A percentile compares a stretch with the other conserved stretches of the same genome.
These are phyloP conservation scores for Cylas formicarius DNA, from an alignment of 1,140 invertebrate genomes.

Conservation along the genomic window DNA sequence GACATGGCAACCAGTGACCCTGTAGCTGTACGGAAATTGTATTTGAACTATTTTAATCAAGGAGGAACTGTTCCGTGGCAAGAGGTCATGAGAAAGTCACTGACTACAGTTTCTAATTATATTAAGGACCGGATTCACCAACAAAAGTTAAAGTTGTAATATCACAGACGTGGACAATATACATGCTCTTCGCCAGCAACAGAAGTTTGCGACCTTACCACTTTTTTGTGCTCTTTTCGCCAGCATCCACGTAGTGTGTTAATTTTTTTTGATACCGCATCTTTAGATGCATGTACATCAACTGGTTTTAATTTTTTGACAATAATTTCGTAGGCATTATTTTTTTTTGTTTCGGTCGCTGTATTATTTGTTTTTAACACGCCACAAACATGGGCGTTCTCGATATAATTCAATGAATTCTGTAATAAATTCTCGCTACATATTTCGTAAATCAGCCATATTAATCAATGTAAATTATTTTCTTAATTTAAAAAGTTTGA, in stretches of 20 bases:
- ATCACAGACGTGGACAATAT: slow-evolving; percentile 37
- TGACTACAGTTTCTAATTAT: too few relatives aligned
- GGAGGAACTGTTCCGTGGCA: slow-evolving; percentile 3
- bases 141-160: slow-evolving; percentile 18
- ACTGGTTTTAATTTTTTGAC: slow-evolving; percentile 30
- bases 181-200: slow-evolving; percentile 26
- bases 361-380: slow-evolving; percentile 33
- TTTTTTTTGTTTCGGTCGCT: slow-evolving; percentile 28
- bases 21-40: not conserved
- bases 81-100: too few relatives aligned
- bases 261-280: slow-evolving; percentile 37
- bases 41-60: not conserved
- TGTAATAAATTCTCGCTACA: too few relatives aligned
- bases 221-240: slow-evolving; percentile 37
- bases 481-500: slow-evolving; percentile 20
- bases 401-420: slow-evolving; percentile 22
- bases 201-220: slow-evolving; percentile 22
- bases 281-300: slow-evolving; percentile 27
- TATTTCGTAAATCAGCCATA: too few relatives aligned
- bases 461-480: too few relatives aligned
- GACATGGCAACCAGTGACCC: not conserved
- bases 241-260: slow-evolving; percentile 36
- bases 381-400: slow-evolving; percentile 33
- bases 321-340: slow-evolving; percentile 29
- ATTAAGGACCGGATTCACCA: too few relatives aligned